Base-by-base conservation (phyloP, 2,888 invertebrate species). In the Trachelus tabidus region DNA sequence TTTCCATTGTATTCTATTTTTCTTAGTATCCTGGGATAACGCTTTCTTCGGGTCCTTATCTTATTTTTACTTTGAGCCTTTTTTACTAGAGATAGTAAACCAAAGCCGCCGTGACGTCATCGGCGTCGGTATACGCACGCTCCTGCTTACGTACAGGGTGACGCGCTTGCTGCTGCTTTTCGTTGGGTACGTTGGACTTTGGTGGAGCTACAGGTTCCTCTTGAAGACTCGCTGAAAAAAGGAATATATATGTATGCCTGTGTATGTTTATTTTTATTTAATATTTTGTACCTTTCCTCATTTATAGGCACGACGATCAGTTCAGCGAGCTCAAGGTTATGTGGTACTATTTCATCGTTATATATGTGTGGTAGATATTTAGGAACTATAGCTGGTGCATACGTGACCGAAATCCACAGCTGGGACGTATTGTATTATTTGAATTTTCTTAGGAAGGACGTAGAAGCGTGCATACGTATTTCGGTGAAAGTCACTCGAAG, bases 401-500 rank as follows among this genome's bases (percentile, higher is more conserved):
- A 71, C 71, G 71, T 71, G 71, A 71, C 71, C 15, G 33, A 71
- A 71, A 71, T 71, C 9, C 71, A 34, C 15, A 11, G 71, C 33
- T 12, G 34, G 71, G 33, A 56, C 12, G 31, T 31, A 34, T 71
- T 71, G 34, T 71, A 31, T 71, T 71, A 71, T 71, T 71, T 31
- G 71, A 71, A 11, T 71, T 71, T n/a, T 71, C 31, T 71, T 71
- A 31, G 71, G 33, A 69, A 30, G 33, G 12, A 34, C 1, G 33
- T 34, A 33, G 31, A 34, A 71, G 33, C 33, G 71, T 71, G 71
- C 33, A 71, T 56, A 56, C 31, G 71, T 31, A 71, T 71, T 71
- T 71, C 31, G 71, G 71, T 71, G 71, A 34, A 71, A 71, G 71
- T 56, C 56, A 56, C 56, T 56, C 56, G 56, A 56, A 56, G 56